Evolutionary conservation across 2,113 vertebrate species (phyloP).

Genomic region (Oncorhynchus tshawytscha): DNA sequence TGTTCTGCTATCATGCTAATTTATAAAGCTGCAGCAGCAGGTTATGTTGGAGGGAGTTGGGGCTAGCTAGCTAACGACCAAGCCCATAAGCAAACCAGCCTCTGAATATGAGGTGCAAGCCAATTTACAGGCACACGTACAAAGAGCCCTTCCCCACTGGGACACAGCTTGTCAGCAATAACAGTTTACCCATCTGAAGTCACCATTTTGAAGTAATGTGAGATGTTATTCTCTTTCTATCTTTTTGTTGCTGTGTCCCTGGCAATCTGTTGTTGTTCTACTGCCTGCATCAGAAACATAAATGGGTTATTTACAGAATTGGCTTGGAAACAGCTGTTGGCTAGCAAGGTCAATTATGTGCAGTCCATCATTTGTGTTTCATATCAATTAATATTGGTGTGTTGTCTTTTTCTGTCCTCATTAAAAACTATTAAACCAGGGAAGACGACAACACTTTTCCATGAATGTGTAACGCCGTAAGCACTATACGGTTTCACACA

Average conservation of each 20-base stretch:
- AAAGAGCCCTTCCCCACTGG: not conserved
- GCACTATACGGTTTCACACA: too few relatives aligned
- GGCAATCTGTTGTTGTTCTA: not conserved
- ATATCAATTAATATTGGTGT: not conserved
- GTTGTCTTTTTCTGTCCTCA: not conserved
- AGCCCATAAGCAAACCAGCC: not conserved
- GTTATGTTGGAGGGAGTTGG: not conserved
- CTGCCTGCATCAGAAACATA: not conserved
- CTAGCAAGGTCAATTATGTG: not conserved
- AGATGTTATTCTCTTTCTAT: not conserved
- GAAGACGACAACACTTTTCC: not conserved
- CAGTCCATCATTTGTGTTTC: not conserved
- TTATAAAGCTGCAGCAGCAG: not conserved
- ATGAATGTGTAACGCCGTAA: too few relatives aligned
- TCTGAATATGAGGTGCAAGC: slow-evolving; percentile 8
- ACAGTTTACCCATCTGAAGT: not conserved
- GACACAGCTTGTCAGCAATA: not conserved
- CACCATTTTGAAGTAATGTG: not conserved
- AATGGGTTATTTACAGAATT: not conserved
- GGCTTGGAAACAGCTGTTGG: not conserved
- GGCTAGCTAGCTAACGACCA: not conserved
- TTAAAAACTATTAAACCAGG: not conserved
- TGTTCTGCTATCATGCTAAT: slow-evolving; percentile 1
- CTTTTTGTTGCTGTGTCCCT: not conserved
- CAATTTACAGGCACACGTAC: slow-evolving; percentile 7